Percentiles rank a stretch among this genome's conserved stretches.
These are phyloP conservation scores for Ametastegia equiseti DNA, from an alignment of 2,888 invertebrate genomes.

Conservation along the genomic window DNA sequence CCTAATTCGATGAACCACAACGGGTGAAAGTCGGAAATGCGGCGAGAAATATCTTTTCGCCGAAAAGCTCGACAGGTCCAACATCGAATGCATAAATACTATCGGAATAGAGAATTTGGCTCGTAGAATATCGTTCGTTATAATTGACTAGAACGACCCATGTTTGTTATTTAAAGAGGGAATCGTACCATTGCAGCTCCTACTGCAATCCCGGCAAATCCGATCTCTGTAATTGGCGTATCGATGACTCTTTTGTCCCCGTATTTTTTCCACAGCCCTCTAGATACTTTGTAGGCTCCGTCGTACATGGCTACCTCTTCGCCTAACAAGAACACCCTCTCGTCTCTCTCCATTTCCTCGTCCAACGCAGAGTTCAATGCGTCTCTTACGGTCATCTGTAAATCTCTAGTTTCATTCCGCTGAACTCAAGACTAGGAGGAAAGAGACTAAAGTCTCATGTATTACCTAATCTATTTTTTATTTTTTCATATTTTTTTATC, in stretches of 20 bases:
- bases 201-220: slow-evolving; percentile 96
- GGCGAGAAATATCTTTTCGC: too few relatives aligned
- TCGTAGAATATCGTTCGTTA: neutral
- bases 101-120: too few relatives aligned
- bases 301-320: slow-evolving; percentile 99
- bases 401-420: slow-evolving; percentile 63
- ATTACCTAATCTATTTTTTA: too few relatives aligned
- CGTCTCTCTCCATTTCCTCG: slow-evolving; percentile 97
- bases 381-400: slow-evolving; percentile 95
- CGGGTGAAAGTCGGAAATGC: too few relatives aligned
- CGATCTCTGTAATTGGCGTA: slow-evolving; percentile 99
- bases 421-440: neutral
- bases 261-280: slow-evolving; percentile 98
- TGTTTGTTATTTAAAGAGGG: slow-evolving; percentile 6
- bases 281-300: slow-evolving; percentile 96
- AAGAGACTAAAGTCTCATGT: too few relatives aligned
- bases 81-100: too few relatives aligned
- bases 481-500: too few relatives aligned
- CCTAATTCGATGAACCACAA: too few relatives aligned
- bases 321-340: slow-evolving; percentile 92
- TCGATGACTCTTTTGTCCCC: slow-evolving; percentile 98
- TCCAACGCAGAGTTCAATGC: slow-evolving; percentile 97
- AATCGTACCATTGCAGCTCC: slow-evolving; percentile 89
- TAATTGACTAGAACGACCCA: neutral
- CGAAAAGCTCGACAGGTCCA: too few relatives aligned